Conservation (phyloP, 1,140 invertebrate species). For the Leptinotarsa texana region DNA sequence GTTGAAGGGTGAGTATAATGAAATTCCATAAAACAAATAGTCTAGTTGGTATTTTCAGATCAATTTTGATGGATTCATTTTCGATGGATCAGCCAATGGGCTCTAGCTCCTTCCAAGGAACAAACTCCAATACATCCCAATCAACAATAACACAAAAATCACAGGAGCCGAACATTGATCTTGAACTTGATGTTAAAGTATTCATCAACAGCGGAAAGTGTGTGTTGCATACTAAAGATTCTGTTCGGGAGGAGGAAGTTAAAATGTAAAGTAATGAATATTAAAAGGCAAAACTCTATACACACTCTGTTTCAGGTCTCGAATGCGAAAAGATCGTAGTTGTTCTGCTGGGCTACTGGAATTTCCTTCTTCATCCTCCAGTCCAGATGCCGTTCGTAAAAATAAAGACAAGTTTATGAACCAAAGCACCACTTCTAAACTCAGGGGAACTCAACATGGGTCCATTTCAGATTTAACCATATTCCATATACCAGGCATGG, state of each 20-base stretch:
- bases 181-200: constrained; percentile 95
- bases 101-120: constrained; percentile 36
- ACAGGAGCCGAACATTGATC: constrained; percentile 92
- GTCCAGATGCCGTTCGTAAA: constrained; percentile 58
- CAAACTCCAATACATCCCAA: constrained; percentile 29
- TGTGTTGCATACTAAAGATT: constrained; percentile 91
- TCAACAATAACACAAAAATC: constrained; percentile 57
- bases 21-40: background rate
- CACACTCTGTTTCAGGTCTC: constrained; percentile 33
- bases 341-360: constrained; percentile 73
- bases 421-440: constrained; percentile 57
- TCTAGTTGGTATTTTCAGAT: constrained; percentile 31
- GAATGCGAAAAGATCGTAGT: constrained; percentile 72
- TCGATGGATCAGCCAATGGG: constrained; percentile 37
- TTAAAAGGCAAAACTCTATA: background rate
- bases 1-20: constrained; percentile 44
- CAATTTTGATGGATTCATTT: constrained; percentile 42
- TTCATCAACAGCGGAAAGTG: constrained; percentile 96
- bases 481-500: constrained; percentile 92
- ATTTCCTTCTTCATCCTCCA: constrained; percentile 59
- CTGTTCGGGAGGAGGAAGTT: constrained; percentile 70
- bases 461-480: constrained; percentile 81
- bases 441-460: constrained; percentile 59
- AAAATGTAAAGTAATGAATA: constrained; percentile 57
- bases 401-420: constrained; percentile 60